These are phyloP conservation scores for Mellivora capensis DNA, from an alignment of 2,113 vertebrate genomes.

Conservation along the genomic window DNA sequence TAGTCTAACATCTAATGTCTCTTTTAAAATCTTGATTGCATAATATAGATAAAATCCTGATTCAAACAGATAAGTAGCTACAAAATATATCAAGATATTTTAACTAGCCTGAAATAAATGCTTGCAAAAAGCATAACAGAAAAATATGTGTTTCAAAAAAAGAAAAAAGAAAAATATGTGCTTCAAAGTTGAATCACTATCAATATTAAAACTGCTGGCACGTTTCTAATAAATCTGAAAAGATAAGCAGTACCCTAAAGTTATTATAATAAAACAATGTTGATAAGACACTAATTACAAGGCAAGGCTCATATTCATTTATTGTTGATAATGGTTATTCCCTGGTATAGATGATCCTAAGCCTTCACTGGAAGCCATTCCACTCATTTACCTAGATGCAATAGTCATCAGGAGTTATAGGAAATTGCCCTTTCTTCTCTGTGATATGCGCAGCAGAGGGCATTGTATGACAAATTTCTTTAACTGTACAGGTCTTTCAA, in stretches of 20 bases:
- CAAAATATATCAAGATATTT: not conserved
- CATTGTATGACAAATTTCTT: not conserved
- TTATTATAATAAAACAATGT: not conserved
- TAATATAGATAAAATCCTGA: not conserved
- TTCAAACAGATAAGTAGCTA: not conserved
- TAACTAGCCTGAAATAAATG: not conserved
- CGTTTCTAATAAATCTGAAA: not conserved
- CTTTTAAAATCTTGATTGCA: not conserved
- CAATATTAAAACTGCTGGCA: not conserved
- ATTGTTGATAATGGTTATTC: not conserved
- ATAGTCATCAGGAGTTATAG: not conserved
- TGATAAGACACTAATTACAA: not conserved
- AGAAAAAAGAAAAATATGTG: not conserved
- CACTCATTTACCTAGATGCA: not conserved
- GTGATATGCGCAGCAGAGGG: not conserved
- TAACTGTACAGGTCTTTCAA: not conserved
- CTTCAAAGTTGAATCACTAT: not conserved
- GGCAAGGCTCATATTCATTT: not conserved
- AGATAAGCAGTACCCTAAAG: not conserved
- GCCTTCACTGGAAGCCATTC: not conserved
- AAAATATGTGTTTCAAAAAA: no score
- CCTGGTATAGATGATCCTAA: not conserved
- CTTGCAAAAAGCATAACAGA: not conserved
- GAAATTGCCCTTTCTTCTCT: not conserved
- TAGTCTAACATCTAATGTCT: not conserved